phyloP scores from a whole-genome alignment of 2,888 invertebrate species.

The Bellardia pandia region DNA sequence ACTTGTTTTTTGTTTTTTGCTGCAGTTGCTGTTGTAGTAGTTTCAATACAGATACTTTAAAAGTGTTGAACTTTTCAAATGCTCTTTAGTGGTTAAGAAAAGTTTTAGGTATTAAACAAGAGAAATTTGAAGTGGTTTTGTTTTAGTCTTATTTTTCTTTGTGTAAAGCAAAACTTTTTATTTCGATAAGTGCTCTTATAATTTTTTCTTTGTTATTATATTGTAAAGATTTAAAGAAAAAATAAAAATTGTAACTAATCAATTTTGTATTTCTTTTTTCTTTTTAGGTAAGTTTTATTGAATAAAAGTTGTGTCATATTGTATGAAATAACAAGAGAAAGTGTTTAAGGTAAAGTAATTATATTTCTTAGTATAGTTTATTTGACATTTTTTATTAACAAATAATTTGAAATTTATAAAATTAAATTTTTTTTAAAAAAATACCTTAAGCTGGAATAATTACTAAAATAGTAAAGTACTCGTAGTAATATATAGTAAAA shows the following conservation, averaged over 20 bases:
- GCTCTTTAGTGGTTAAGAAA: constrained; percentile 13
- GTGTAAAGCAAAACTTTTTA: constrained; percentile 2
- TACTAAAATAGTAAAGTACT: too few species aligned
- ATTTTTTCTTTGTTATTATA: neutral
- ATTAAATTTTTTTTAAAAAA: too few species aligned
- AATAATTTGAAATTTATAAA: too few species aligned
- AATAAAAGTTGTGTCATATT: neutral
- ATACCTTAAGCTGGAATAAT: too few species aligned
- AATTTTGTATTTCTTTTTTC: constrained; percentile 6
- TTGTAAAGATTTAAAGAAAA: neutral
- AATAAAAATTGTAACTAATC: neutral
- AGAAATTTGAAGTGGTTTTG: constrained; percentile 8
- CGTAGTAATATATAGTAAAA: too few species aligned
- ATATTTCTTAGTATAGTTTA: neutral
- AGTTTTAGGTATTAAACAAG: neutral
- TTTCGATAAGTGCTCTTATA: neutral
- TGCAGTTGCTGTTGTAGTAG: neutral
- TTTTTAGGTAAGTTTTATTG: constrained; percentile 43
- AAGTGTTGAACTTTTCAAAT: constrained; percentile 37
- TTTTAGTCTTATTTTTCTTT: constrained; percentile 11
- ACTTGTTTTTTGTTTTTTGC: constrained; percentile 10
- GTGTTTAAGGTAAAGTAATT: neutral
- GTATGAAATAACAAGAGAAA: neutral
- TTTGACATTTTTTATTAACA: too few species aligned
- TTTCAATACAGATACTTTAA: constrained; percentile 22